phyloP scores from a whole-genome alignment of 2,797 vertebrate species.

The Siniperca obscura region DNA sequence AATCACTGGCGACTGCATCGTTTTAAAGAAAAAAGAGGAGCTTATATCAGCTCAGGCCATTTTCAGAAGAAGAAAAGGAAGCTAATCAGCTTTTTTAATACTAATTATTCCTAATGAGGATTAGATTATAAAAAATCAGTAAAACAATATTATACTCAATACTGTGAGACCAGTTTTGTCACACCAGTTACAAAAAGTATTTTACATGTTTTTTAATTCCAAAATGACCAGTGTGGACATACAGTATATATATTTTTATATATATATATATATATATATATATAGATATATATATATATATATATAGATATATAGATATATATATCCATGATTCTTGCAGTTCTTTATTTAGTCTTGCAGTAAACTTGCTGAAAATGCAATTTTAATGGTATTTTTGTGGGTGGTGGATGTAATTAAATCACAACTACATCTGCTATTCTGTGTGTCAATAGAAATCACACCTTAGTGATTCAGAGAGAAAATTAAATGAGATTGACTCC shows the following conservation, averaged over 20 bases:
- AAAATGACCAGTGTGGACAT: conserved; percentile 24
- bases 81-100: conserved; percentile 84
- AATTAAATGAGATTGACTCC: conserved; percentile 71
- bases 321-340: background rate
- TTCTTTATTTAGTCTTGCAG: conserved; percentile 1
- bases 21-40: conserved; percentile 72
- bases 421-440: conserved; percentile 64
- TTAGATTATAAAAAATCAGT: conserved; percentile 82
- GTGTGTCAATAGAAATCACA: conserved; percentile 72
- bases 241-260: background rate
- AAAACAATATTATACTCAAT: conserved; percentile 66
- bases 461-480: conserved; percentile 68
- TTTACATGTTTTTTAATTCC: conserved; percentile 21
- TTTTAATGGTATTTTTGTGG: conserved; percentile 50
- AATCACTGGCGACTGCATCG: conserved; percentile 80
- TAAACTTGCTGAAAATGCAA: conserved; percentile 19
- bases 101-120: conserved; percentile 84
- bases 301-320: background rate
- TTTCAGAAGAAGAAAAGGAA: conserved; percentile 81
- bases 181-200: conserved; percentile 20
- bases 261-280: background rate
- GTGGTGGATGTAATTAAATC: conserved; percentile 69
- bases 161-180: conserved; percentile 28
- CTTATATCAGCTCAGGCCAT: conserved; percentile 79
- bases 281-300: background rate